These are phyloP conservation scores for Micromys minutus DNA, from an alignment of 2,113 vertebrate genomes.

Conservation along the genomic window DNA sequence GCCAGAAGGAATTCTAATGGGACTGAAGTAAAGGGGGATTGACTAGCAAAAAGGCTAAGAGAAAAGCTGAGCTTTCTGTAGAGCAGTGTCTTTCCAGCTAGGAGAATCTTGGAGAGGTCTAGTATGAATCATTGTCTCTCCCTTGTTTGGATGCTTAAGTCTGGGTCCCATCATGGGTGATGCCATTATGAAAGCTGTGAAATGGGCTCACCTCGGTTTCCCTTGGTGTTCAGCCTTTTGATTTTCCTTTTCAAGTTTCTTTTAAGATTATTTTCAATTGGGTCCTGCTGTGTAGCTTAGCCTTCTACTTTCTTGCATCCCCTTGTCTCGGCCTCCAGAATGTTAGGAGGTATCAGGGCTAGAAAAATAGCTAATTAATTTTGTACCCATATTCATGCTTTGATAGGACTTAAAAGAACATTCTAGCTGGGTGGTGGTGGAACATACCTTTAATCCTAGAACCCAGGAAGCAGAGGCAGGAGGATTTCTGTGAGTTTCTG, in stretches of 20 bases:
- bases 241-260: background rate
- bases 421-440: background rate
- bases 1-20: background rate
- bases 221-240: background rate
- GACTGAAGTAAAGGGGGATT: background rate
- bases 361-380: background rate
- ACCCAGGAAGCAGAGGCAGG: background rate
- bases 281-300: background rate
- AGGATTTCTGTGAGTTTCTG: background rate
- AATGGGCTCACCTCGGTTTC: background rate
- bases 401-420: background rate
- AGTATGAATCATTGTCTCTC: background rate
- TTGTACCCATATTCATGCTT: background rate
- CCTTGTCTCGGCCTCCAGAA: background rate
- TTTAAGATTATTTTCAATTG: background rate
- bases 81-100: background rate
- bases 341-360: background rate
- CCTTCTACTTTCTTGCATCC: background rate
- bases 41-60: background rate
- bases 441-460: background rate
- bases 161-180: background rate
- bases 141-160: background rate
- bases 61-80: background rate
- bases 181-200: background rate
- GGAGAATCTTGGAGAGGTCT: background rate